Base-by-base conservation (phyloP, 2,888 invertebrate genomes). In the Lasioglossum malachurum region DNA sequence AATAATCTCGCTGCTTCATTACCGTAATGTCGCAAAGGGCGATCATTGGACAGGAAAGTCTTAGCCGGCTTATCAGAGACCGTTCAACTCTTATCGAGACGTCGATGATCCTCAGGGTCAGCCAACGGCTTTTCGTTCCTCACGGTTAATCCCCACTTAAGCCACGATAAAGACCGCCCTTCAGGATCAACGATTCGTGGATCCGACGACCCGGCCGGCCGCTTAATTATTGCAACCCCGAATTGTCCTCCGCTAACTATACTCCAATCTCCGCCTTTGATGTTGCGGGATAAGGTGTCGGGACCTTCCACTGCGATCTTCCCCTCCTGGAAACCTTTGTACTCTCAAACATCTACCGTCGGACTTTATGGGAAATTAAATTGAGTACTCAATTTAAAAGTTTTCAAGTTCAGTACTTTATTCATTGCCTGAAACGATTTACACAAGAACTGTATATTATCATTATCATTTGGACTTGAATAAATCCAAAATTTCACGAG, bases 121-220 rank as follows among this genome's bases (percentile, higher is more conserved):
- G 89, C 90, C 92, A 92, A 94, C 93, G 90, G 92, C 89, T 91
- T 87, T 93, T 93, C 94, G 94, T 94, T 94, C 94, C 93, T 94
- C 94, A 93, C 92, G 81, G 89, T 91, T 95, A 95, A 95, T 95
- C 93, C 93, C 86, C 83, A 88, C 91, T 93, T 91, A 90, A 90
- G 91, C 87, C 84, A 74, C 85, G 92, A 92, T 92, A 92, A 92
- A 90, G 91, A 88, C 86, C 89, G 69, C 87, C 91, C 91, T 87
- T 89, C 82, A 91, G 83, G 90, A 86, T 91, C 88, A 83, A 84
- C 86, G 81, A 86, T 81, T 81, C 87, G 53, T 41, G 41, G 78
- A 78, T 88, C 85, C 77, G 60, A 73, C 49, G 31, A 46, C 75
- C 49, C n/a, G 41, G 4, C 86, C 74, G 31, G 69, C 4, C 86